Evolutionary conservation across 2,888 invertebrate species (phyloP).

Genomic region (Hipparchia sbordonii): DNA sequence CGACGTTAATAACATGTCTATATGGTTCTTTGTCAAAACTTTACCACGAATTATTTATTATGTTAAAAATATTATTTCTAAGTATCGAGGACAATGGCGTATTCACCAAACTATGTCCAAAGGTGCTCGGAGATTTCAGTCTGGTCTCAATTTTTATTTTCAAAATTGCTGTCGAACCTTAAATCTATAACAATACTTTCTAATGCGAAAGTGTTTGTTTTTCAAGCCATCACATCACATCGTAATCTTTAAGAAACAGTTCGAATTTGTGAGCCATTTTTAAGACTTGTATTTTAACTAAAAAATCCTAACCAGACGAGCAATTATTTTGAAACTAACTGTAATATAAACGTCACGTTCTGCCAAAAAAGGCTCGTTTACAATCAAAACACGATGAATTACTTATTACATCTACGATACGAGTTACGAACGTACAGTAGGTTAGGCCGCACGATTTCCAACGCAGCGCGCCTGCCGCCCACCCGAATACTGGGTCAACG

Average conservation of each 20-base stretch:
- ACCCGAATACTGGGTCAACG: constrained; percentile 61
- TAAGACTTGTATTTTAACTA: neutral
- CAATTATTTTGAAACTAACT: constrained; percentile 30
- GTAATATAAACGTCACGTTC: constrained; percentile 25
- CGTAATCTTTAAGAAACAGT: neutral
- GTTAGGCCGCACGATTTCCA: constrained; percentile 37
- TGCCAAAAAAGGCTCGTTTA: constrained; percentile 36
- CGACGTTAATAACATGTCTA: neutral
- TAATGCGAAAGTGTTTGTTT: too few relatives aligned
- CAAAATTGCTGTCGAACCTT: neutral
- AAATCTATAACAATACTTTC: neutral
- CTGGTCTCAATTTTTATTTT: neutral
- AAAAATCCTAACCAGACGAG: neutral
- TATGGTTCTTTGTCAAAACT: constrained; percentile 12
- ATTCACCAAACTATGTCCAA: neutral
- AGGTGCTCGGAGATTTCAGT: neutral
- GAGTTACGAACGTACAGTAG: constrained; percentile 42
- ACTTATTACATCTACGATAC: constrained; percentile 44
- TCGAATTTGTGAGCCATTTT: neutral
- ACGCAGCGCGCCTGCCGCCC: constrained; percentile 27
- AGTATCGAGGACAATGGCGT: neutral
- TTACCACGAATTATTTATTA: neutral
- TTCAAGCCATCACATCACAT: too few relatives aligned
- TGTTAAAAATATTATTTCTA: neutral
- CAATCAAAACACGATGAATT: constrained; percentile 35